Base-by-base conservation (phyloP, 1,140 invertebrate genomes). In the Pseudomyrmex cubaensis region DNA sequence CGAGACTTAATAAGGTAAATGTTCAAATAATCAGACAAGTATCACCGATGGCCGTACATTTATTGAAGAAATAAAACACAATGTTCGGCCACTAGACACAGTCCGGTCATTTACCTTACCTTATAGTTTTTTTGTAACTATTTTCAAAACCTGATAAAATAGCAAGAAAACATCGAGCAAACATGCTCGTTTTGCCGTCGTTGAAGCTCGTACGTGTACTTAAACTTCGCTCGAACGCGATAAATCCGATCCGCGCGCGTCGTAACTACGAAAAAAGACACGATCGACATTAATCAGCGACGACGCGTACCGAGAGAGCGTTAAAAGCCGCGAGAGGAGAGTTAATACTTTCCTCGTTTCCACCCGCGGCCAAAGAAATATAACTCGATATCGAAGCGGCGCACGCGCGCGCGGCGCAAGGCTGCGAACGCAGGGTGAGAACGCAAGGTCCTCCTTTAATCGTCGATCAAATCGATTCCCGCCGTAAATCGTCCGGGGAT, bases 391-490 rank as follows among this genome's bases (percentile, higher is more conserved):
- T 59, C 7, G 61, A 35, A 7, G 66, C 0, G 0, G 50, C 50
- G 50, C 9, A 0, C 10, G 10, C 76, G 76, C 0, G 63, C 25
- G 25, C 25, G 25, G 25, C 25, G 63, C 25, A 20, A 57, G 62
- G 8, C 35, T 35, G 35, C 35, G 35, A 35, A 50, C 12, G 35
- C 76, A 64, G 67, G 12, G 76, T 46, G 52, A 35, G 70, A 61
- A 35, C 61, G 52, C 74, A 20, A 20, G 62, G 48, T 76, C 62
- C 70, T 78, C 62, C 0, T 35, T 84, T 84, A 77, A 84, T 84
- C 82, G 75, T 84, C 25, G 82, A 80, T 84, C 83, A 67, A 76
- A 83, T 77, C 82, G 82, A 76, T 67, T 44, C 73, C 52, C 73
- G 52, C 62, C 61, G 72, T 83, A 76, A 77, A 84, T 80, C 75